Base-by-base conservation (phyloP, 2,888 invertebrate genomes). In the Pasiphila rectangulata region DNA sequence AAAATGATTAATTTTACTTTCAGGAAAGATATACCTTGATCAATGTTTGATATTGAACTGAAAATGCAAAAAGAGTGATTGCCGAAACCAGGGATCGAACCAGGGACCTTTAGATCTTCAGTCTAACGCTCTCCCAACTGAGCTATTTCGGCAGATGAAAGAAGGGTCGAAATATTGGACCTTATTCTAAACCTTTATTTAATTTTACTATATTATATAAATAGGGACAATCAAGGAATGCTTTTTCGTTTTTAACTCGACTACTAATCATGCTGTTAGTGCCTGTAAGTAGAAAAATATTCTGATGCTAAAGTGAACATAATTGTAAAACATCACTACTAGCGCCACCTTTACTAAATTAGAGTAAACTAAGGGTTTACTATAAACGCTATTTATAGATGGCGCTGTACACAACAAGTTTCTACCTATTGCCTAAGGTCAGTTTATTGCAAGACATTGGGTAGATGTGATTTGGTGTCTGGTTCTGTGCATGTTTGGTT, bases 81-180 rank as follows among this genome's bases (percentile, higher is more conserved):
- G 91, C 91, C 91, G 91, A 91, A 92, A 91, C 91, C 91, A 73
- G 91, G 91, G 91, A 91, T 91, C 90, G 91, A 92, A 91, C 91
- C 91, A 90, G 91, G 91, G 91, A 92, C 91, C 90, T 91, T 91
- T 91, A 91, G 91, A 91, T 91, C n/a, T n/a, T n/a, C n/a, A n/a
- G n/a, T n/a, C n/a, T n/a, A n/a, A 92, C 92, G 85, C 90, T 90
- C 90, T 91, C 90, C 90, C 90, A 83, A 90, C 90, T 91, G 90
- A 91, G 91, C 90, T 91, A 91, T 91, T 91, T 90, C 90, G 90
- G 90, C 91, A 35, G 24, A 30, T 59, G 51, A 5, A 0, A 0
- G 0, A 0, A 0, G 0, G 0, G 0, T 1, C 37, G 45, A 73
- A 80, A 75, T 66, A 15, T 7, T n/a, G 6, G 29, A 16, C n/a